These are phyloP conservation scores for Pyrocephalus nanus DNA, from an alignment of 2,797 vertebrate species.

Conservation along the genomic window DNA sequence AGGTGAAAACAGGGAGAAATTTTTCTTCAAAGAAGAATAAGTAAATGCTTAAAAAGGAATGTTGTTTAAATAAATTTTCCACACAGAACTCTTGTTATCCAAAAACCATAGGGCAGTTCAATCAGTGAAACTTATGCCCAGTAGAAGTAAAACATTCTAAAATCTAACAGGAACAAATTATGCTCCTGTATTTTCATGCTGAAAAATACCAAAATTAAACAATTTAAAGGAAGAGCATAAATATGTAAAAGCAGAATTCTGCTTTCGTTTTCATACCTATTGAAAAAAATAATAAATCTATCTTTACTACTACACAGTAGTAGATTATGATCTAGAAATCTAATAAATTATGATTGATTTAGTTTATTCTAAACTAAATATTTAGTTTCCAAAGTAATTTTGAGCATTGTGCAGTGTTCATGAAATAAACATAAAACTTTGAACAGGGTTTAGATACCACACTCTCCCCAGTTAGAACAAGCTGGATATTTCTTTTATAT, in stretches of 20 bases:
- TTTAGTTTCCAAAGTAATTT: neutral
- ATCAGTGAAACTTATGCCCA: neutral
- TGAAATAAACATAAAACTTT: neutral
- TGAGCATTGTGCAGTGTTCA: neutral
- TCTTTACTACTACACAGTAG: neutral
- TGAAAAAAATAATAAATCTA: neutral
- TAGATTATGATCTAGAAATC: neutral
- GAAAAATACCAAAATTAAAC: neutral
- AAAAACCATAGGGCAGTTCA: neutral
- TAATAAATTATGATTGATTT: neutral
- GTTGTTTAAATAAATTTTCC: neutral
- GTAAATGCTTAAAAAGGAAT: neutral
- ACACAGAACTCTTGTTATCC: neutral
- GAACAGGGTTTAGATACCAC: neutral
- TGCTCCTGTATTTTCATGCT: neutral
- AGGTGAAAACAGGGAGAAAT: neutral
- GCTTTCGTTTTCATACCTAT: neutral
- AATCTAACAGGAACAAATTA: neutral
- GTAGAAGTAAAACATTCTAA: neutral
- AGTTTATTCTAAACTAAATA: neutral
- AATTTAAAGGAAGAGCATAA: neutral
- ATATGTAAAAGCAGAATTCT: neutral
- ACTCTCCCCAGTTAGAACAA: neutral
- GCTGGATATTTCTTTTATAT: neutral
- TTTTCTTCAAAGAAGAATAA: neutral